Conservation (phyloP, 2,113 vertebrate species). For the Mormyrus lacerda region DNA sequence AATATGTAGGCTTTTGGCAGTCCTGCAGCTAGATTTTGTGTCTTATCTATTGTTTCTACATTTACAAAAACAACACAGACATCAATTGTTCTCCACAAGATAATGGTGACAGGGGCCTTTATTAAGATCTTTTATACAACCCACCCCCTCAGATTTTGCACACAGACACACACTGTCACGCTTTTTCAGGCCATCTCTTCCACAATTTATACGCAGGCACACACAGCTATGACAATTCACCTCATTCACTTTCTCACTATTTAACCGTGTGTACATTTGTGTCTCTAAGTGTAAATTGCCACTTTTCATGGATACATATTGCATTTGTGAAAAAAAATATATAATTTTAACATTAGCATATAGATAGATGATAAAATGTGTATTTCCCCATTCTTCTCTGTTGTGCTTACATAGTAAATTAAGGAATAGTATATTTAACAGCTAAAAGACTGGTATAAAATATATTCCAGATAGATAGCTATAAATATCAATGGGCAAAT, state of each 20-base stretch:
- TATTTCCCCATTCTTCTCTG: not conserved
- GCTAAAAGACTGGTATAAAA: conserved; percentile 3
- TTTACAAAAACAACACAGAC: not conserved
- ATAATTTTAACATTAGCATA: not conserved
- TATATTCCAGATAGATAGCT: not conserved
- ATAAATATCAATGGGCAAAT: not conserved
- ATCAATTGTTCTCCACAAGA: not conserved
- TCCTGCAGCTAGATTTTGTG: not conserved
- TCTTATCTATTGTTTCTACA: not conserved
- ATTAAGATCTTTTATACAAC: conserved; percentile 13
- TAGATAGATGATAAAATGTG: not conserved
- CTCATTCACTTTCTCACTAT: not conserved
- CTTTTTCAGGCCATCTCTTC: not conserved
- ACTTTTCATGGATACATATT: not conserved
- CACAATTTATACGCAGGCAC: conserved; percentile 1
- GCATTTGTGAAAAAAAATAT: not conserved
- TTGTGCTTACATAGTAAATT: not conserved
- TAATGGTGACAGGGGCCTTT: conserved; percentile 17
- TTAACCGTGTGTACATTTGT: not conserved
- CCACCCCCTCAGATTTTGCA: not conserved
- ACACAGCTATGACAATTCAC: not conserved
- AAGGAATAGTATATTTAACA: not conserved
- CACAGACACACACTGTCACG: conserved; percentile 2
- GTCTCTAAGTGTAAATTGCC: not conserved
- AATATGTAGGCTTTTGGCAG: not conserved